These are phyloP conservation scores for Oscheius sp. DNA, from an alignment of 2,888 invertebrate genomes.

Conservation along the genomic window DNA sequence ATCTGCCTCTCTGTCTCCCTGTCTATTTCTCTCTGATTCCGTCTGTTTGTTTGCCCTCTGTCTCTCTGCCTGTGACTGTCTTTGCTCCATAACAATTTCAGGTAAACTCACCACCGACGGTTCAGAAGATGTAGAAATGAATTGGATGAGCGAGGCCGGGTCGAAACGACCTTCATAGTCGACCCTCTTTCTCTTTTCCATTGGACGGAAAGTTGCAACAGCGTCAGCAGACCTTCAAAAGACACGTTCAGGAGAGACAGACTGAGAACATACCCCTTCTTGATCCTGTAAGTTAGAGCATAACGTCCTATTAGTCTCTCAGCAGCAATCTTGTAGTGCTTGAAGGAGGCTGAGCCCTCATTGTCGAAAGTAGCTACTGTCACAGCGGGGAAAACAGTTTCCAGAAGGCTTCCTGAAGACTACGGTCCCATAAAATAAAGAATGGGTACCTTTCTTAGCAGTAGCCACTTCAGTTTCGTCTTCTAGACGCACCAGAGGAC, in stretches of 20 bases:
- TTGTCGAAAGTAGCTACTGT: slow-evolving; percentile 63
- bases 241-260: not conserved
- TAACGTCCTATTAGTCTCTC: slow-evolving; percentile 65
- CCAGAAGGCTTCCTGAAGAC: not conserved
- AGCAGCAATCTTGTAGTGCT: slow-evolving; percentile 61
- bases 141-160: slow-evolving; percentile 57
- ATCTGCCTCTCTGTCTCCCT: slow-evolving; percentile 9
- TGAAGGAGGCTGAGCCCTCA: slow-evolving; percentile 45
- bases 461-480: slow-evolving; percentile 29
- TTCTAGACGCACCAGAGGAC: slow-evolving; percentile 44
- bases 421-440: not conserved
- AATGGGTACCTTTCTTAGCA: slow-evolving; percentile 26
- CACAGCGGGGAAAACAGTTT: slow-evolving; percentile 41
- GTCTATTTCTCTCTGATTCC: no score
- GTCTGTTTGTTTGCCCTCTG: no score
- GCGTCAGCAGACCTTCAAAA: slow-evolving; percentile 40
- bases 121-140: slow-evolving; percentile 57
- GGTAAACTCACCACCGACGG: slow-evolving; percentile 54
- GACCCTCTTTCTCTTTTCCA: slow-evolving; percentile 58
- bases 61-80: no score
- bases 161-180: slow-evolving; percentile 64
- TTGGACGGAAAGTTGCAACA: slow-evolving; percentile 59
- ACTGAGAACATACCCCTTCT: slow-evolving; percentile 40
- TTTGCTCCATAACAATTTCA: no score
- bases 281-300: slow-evolving; percentile 54